phyloP scores from a whole-genome alignment of 2,888 invertebrate genomes.

The Cenopis cana region DNA sequence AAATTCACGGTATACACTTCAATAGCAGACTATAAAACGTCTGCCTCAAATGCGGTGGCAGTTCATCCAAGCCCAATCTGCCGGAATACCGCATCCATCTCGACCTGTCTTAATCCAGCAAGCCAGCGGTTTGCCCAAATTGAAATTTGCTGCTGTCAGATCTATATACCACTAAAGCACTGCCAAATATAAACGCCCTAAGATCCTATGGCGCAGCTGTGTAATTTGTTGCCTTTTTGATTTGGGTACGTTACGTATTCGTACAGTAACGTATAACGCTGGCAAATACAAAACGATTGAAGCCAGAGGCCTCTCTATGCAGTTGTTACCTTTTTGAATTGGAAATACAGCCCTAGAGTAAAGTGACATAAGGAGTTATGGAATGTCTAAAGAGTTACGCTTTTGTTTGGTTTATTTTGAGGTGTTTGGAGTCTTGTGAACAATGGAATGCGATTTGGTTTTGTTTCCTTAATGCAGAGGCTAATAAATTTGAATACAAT shows the following conservation, averaged over 20 bases:
- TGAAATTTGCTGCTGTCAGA: conserved; percentile 74
- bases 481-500: conserved; percentile 26
- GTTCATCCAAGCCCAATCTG: conserved; percentile 3
- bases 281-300: neutral
- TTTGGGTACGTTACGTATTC: neutral
- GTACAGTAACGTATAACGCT: neutral
- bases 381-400: neutral
- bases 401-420: neutral
- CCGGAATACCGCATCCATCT: conserved; percentile 35
- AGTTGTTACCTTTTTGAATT: conserved; percentile 1
- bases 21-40: conserved; percentile 4
- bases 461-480: conserved; percentile 15
- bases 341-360: neutral
- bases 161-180: conserved; percentile 40
- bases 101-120: conserved; percentile 59
- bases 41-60: neutral
- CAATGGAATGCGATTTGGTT: conserved; percentile 21
- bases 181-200: neutral
- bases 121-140: conserved; percentile 71
- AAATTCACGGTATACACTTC: neutral
- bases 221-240: neutral
- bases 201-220: neutral
- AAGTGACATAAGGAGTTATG: neutral
- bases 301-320: neutral
- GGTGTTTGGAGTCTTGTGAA: conserved; percentile 20